Evolutionary conservation across 2,888 invertebrate species (phyloP), one percentile per base, ranked within the genome.

Genomic region (Ditylenchus weischeri): DNA sequence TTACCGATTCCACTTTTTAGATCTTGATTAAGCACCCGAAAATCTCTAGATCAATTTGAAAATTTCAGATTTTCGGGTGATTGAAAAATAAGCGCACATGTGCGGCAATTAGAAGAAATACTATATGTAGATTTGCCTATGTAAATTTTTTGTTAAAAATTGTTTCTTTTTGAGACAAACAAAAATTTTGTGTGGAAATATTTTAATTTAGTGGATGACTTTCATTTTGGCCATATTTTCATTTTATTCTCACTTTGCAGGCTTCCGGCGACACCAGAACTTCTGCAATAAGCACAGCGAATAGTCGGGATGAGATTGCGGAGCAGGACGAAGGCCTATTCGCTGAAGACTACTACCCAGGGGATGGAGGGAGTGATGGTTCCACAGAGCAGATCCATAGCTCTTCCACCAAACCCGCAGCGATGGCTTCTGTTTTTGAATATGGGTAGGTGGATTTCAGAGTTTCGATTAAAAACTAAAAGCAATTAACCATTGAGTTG

Each of bases 241-340:
- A 43, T 43, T 43, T 43, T 43, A 43, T 43, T 10, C 11, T 8
- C 43, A 43, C 15, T 43, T 15, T 15, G 13, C 43, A 54, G 54
- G 54, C 54, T 54, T 54, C 54, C 10, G n/a, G 54, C 7, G 54
- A 54, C 54, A 54, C 54, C 23, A 21, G 54, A 29, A 18, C 21
- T 2, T 21, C 54, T 5, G 54, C 54, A 2, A 54, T 54, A 15
- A 18, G 54, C 29, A 29, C 54, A 29, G 54, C 54, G 10, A 18
- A 15, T 8, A 54, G 1, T 29, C 54, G 54, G 11, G 29, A 29
- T 29, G 54, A 54, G 13, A 29, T 21, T 21, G 29, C 21, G 7
- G 54, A 29, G 54, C 23, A 54, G 10, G 54, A 54, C 1, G 43
- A 43, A 43, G 15, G 43, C 43, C 11, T 43, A 43, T 23, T 54